Evolutionary conservation across 2,113 vertebrate genomes (phyloP).

Genomic region (Gambusia affinis): DNA sequence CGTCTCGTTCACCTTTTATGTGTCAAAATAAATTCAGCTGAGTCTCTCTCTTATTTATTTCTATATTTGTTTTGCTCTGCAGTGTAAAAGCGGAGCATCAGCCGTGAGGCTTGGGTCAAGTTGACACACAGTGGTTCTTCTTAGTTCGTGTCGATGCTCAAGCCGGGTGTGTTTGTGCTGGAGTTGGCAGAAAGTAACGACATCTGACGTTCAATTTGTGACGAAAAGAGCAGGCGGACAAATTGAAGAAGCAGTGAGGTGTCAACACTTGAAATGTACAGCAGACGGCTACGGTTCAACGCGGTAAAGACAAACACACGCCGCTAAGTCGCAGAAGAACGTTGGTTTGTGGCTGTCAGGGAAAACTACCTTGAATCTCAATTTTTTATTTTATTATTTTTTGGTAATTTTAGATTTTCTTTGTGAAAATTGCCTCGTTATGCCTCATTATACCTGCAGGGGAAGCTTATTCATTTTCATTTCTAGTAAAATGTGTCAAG

Average conservation of each 20-base stretch:
- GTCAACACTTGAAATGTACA: neutral
- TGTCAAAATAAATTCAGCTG: neutral
- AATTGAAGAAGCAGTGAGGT: slow-evolving; percentile 1
- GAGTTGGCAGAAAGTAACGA: slow-evolving; percentile 27
- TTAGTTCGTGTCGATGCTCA: neutral
- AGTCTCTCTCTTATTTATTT: neutral
- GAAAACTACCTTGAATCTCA: neutral
- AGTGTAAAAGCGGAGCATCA: neutral
- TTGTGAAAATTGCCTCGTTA: no score
- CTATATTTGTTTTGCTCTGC: neutral
- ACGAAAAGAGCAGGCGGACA: slow-evolving; percentile 26
- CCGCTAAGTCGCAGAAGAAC: neutral
- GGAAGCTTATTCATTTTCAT: no score
- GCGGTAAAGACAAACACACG: slow-evolving; percentile 3
- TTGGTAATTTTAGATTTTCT: no score
- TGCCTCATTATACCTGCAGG: no score
- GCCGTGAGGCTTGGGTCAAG: slow-evolving; percentile 4
- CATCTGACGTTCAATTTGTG: slow-evolving; percentile 26
- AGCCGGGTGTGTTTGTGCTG: neutral
- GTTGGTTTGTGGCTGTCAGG: neutral
- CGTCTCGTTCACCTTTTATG: neutral
- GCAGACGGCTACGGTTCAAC: neutral
- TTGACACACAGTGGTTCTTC: slow-evolving; percentile 3
- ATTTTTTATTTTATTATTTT: no score
- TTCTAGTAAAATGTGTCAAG: no score